Evolutionary conservation across 2,113 vertebrate genomes (phyloP), one percentile per base, ranked within the genome.

Genomic region (Sinocyclocheilus anshuiensis): DNA sequence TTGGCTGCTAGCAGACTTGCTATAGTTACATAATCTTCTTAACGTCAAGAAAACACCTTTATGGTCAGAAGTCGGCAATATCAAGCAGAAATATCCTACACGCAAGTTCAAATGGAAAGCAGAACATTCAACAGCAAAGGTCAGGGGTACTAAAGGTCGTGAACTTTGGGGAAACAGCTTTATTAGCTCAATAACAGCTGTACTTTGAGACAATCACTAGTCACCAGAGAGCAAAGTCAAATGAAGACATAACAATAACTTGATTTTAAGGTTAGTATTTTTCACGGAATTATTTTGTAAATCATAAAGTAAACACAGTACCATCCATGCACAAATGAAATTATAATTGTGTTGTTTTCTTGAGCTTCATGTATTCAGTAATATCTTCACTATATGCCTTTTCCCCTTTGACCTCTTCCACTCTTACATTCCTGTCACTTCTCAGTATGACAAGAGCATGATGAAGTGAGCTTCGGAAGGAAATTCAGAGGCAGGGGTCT

Each of bases 61-160:
- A 8, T 71, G 3, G 18, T 72, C 16, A 8, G 33, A 10, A 45
- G 42, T 50, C n/a, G 0, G 74, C 42, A 48, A 24, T 76, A 76
- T 45, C 22, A 76, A 48, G 8, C 20, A 42, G 29, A 33, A 63
- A 42, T n/a, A 80, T 15, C 4, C 10, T 22, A 80, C 55, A 39
- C 6, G 4, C 3, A 6, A n/a, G 15, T 10, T n/a, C 65, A 6
- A 67, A 67, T 45, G 36, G 12, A 81, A 29, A n/a, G 61, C 57
- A 65, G 18, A 50, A 50, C 48, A 50, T 13, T 85, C 86, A 86
- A 84, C 88, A 86, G 89, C 55, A 65, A 18, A 86, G 92, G 91
- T 92, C 92, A 91, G 80, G 80, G 78, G 86, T 86, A 84, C 84
- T 85, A 90, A 69, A 92, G 91, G 90, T 90, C 87, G 77, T 72